These are phyloP conservation scores for Nomada fabriciana DNA, from an alignment of 2,888 invertebrate species.

Conservation along the genomic window DNA sequence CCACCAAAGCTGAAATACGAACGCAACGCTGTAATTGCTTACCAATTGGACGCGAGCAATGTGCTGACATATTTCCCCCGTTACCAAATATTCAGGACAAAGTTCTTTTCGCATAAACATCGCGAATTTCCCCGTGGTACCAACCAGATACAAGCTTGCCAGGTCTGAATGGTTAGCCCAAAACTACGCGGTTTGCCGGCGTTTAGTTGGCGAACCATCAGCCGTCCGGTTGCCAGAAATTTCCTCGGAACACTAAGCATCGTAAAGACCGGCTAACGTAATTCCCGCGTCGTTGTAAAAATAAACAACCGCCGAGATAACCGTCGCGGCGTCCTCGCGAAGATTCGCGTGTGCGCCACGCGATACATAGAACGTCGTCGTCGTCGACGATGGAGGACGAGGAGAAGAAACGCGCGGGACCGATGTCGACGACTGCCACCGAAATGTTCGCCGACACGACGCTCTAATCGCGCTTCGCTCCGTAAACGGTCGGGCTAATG, in stretches of 20 bases:
- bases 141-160: constrained; percentile 42
- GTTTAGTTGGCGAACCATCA: constrained; percentile 59
- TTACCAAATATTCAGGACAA: no score
- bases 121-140: constrained; percentile 16
- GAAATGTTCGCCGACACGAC: constrained; percentile 44
- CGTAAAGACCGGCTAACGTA: constrained; percentile 64
- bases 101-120: no score
- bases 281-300: constrained; percentile 62
- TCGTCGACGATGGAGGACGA: background rate
- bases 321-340: constrained; percentile 14
- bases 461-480: constrained; percentile 63
- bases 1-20: no score
- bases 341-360: background rate
- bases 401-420: background rate
- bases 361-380: background rate
- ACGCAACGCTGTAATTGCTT: no score
- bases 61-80: no score
- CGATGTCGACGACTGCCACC: constrained; percentile 8
- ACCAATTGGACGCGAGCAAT: no score
- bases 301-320: constrained; percentile 60
- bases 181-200: constrained; percentile 35
- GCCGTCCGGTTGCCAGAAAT: constrained; percentile 64
- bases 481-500: constrained; percentile 70
- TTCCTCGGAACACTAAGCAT: constrained; percentile 60
- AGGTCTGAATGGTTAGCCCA: constrained; percentile 62